Conservation (phyloP, 2,888 invertebrate genomes). For the Sinopyrophorus schimmeli region DNA sequence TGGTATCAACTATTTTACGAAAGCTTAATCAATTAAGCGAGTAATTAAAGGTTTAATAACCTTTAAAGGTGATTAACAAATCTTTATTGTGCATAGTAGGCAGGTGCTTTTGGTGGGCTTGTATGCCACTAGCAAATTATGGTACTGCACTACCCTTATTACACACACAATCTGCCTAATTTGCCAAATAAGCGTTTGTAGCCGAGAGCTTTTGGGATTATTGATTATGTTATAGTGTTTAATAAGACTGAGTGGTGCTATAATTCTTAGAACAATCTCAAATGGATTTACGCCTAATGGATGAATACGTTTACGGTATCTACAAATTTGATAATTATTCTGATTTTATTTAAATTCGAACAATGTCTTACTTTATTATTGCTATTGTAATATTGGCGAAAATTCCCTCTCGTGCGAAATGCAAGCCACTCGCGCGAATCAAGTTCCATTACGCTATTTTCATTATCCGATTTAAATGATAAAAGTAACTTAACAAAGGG, state of each 20-base stretch:
- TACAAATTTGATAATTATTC: too few species aligned
- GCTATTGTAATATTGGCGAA: conserved; percentile 14
- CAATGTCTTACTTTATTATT: conserved; percentile 12
- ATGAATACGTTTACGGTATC: too few species aligned
- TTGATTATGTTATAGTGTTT: conserved; percentile 12
- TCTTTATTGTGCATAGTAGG: conserved; percentile 19
- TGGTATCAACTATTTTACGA: too few species aligned
- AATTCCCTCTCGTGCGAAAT: conserved; percentile 22
- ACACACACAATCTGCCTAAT: conserved; percentile 22
- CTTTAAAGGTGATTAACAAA: conserved; percentile 5
- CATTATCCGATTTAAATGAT: conserved; percentile 38
- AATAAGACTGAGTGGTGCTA: too few species aligned
- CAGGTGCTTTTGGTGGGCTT: conserved; percentile 22
- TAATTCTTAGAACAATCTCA: too few species aligned
- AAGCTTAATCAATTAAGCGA: too few species aligned
- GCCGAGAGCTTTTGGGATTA: conserved; percentile 10
- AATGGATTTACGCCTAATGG: too few species aligned
- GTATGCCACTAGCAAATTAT: conserved; percentile 24
- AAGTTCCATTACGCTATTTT: conserved; percentile 33
- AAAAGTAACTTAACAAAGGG: conserved; percentile 35
- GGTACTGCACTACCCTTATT: conserved; percentile 28
- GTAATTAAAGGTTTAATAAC: conserved; percentile 2
- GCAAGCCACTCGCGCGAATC: conserved; percentile 25
- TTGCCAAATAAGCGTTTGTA: conserved; percentile 28
- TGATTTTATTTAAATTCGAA: not conserved